Evolutionary conservation across 2,797 vertebrate species (phyloP), one percentile per base, ranked within the genome.

Genomic region (Pangasius larnaudii): DNA sequence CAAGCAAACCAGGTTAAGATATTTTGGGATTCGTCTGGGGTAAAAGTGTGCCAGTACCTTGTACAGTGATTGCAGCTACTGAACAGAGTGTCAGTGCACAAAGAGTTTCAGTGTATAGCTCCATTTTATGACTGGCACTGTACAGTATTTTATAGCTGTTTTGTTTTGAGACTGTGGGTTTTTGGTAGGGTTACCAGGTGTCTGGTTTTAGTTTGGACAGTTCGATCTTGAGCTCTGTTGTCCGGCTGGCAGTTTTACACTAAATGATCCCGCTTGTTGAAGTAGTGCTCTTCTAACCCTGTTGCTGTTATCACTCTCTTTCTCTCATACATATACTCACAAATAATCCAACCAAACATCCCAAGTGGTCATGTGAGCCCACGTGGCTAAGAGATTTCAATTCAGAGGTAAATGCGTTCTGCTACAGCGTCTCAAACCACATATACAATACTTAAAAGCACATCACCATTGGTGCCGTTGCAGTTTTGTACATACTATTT

Each of bases 11-110:
- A 39, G 39, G 80, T 51, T 61, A 82, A 78, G 71, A 65, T 84
- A 84, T 51, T 84, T 51, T 74, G 19, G 81, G 81, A 84, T 78
- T 69, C 7, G 72, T 79, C 61, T 88, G 42, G 27, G 33, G 36
- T 67, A 51, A 82, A 86, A 87, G 56, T 87, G 78, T 69, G 36
- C 49, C 61, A 79, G 71, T 58, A 53, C 24, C 61, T 69, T 88
- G 7, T 53, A 13, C 69, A 61, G 65, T 75, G 86, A 65, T 77
- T 56, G 59, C 36, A 36, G 72, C 72, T 27, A 42, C n/a, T 53
- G n/a, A 33, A 39, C 46, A 7, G 51, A 88, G 77, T 58, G 74
- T 72, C 63, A 72, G 33, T 22, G 71, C 86, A 75, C 53, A 83
- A 79, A 82, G 80, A 53, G 39, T 49, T 83, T 65, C 9, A 67